Conservation (phyloP, 2,113 vertebrate genomes). For the Psilopogon haemacephalus region DNA sequence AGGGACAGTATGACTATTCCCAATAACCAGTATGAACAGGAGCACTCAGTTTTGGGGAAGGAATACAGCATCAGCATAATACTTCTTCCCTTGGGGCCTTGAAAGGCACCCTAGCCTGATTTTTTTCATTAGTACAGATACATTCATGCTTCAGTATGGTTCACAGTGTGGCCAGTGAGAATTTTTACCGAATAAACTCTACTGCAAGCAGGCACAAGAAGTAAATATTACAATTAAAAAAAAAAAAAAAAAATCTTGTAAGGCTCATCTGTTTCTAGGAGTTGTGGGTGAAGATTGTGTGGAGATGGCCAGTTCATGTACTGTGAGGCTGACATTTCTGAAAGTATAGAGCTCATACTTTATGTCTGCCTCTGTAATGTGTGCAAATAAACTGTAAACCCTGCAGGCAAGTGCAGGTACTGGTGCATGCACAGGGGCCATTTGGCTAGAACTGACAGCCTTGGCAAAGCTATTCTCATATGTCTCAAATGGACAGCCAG, state of each 20-base stretch:
- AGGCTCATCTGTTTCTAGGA: not conserved
- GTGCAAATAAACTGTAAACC: not conserved
- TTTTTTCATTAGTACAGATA: not conserved
- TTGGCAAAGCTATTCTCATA: not conserved
- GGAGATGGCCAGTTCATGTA: not conserved
- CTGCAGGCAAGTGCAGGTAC: not conserved
- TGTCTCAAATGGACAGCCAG: not conserved
- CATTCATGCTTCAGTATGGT: not conserved
- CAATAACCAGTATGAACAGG: not conserved
- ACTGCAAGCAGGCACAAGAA: not conserved
- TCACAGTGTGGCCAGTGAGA: not conserved
- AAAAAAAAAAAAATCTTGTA: not conserved
- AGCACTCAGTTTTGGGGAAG: not conserved
- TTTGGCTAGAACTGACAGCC: not conserved
- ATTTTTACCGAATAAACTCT: not conserved
- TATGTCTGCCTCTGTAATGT: not conserved
- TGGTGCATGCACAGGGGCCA: fast-evolving
- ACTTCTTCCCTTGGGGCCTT: not conserved
- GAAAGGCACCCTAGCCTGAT: not conserved
- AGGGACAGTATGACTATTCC: not conserved
- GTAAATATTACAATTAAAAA: no score
- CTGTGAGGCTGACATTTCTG: not conserved
- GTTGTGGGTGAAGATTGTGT: not conserved
- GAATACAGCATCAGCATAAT: not conserved
- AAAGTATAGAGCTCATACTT: not conserved